These are phyloP conservation scores for Solea senegalensis DNA, from an alignment of 2,113 vertebrate species.

Conservation along the genomic window DNA sequence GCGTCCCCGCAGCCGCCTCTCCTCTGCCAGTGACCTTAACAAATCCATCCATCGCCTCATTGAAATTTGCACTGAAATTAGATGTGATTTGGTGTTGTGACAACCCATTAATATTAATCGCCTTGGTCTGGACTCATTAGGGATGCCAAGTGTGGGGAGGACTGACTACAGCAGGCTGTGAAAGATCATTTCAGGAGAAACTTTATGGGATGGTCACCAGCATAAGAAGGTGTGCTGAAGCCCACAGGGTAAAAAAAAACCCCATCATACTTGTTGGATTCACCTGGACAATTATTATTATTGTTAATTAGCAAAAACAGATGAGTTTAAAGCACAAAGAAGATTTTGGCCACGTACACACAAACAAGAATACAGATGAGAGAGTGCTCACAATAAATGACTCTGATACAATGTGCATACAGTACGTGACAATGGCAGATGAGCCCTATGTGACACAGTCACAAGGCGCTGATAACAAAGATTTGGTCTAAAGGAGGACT, in stretches of 20 bases:
- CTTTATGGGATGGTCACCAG: slow-evolving; percentile 39
- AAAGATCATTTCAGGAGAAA: slow-evolving; percentile 55
- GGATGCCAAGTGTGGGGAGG: slow-evolving; percentile 58
- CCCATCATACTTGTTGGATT: slow-evolving; percentile 28
- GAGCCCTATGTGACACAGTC: background rate
- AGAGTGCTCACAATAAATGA: background rate
- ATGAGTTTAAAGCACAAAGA: slow-evolving; percentile 24
- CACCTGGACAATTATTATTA: slow-evolving; percentile 47
- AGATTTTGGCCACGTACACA: background rate
- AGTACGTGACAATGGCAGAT: background rate
- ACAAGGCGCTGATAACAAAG: background rate
- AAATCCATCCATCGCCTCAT: slow-evolving; percentile 56
- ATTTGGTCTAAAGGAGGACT: background rate
- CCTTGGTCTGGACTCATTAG: slow-evolving; percentile 59
- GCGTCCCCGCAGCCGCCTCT: slow-evolving; percentile 22
- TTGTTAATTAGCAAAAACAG: slow-evolving; percentile 27
- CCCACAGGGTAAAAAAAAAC: slow-evolving; percentile 10
- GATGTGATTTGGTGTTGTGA: slow-evolving; percentile 70
- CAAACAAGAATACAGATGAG: background rate
- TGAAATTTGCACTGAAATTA: slow-evolving; percentile 70
- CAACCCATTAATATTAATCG: slow-evolving; percentile 79
- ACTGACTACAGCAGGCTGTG: slow-evolving; percentile 31
- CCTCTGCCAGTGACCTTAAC: slow-evolving; percentile 59
- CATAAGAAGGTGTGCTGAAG: slow-evolving; percentile 38
- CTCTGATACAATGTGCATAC: background rate